phyloP scores from a whole-genome alignment of 64 coral and sea anemone genomes.

The Stichodactyla mertensii region DNA sequence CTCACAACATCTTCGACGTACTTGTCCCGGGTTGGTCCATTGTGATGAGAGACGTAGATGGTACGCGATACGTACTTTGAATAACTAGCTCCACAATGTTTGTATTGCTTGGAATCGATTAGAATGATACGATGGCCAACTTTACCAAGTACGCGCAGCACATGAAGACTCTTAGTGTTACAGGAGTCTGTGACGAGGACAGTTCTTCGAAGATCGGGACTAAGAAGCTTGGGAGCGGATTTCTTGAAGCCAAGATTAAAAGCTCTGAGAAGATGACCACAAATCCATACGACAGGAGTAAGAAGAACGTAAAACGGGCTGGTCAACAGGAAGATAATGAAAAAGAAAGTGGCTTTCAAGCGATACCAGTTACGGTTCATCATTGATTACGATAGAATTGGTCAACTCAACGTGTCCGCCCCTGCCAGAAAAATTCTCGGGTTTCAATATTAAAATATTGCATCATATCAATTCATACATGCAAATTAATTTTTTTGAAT shows the following conservation, averaged over 20 bases:
- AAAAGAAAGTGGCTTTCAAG: slow-evolving; percentile 4
- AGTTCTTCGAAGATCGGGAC: slow-evolving; percentile 20
- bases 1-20: slow-evolving; percentile 50
- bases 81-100: slow-evolving; percentile 33
- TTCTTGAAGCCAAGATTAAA: background rate
- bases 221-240: background rate
- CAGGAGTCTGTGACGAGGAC: slow-evolving; percentile 28
- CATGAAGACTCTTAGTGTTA: slow-evolving; percentile 35
- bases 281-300: background rate
- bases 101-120: slow-evolving; percentile 26
- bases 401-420: too few relatives aligned
- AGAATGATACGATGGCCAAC: slow-evolving; percentile 48
- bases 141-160: slow-evolving; percentile 30
- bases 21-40: slow-evolving; percentile 5
- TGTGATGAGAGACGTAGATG: slow-evolving; percentile 25
- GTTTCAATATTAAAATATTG: too few relatives aligned
- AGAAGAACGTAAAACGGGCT: background rate
- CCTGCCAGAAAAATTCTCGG: too few relatives aligned
- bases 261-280: background rate
- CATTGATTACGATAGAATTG: background rate
- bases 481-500: too few relatives aligned
- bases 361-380: background rate
- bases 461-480: too few relatives aligned
- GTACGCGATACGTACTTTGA: slow-evolving; percentile 30
- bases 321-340: background rate